Percentiles rank a stretch among this genome's conserved stretches.
Evolutionary conservation across 2,113 vertebrate genomes (phyloP).

Genomic region (Channa argus): DNA sequence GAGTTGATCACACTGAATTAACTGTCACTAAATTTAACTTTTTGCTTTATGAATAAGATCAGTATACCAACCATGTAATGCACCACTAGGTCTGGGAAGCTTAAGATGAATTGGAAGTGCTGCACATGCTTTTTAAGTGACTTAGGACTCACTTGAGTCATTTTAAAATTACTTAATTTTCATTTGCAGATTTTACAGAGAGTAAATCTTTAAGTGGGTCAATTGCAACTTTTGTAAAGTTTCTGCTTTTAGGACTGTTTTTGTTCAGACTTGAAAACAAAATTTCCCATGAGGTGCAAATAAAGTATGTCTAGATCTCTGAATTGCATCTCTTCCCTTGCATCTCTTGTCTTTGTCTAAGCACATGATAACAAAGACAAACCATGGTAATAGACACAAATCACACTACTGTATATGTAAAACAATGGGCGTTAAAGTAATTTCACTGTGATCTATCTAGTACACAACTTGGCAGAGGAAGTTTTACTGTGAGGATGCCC

Average conservation of each 20-base stretch:
- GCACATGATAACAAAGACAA: neutral
- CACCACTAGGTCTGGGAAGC: neutral
- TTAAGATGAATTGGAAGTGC: neutral
- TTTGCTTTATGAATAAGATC: constrained; percentile 1
- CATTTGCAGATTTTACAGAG: no score
- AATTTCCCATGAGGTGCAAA: no score
- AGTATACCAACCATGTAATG: neutral
- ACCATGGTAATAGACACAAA: neutral
- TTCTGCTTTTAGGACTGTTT: no score
- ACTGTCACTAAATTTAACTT: neutral
- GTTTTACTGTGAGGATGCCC: constrained; percentile 20
- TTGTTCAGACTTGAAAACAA: no score
- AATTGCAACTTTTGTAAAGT: no score
- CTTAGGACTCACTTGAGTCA: no score
- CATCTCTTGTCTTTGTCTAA: no score
- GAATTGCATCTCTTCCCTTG: neutral
- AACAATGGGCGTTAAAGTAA: constrained; percentile 5
- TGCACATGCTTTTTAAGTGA: no score
- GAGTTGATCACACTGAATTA: neutral
- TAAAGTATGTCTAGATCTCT: no score
- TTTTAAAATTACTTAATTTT: no score
- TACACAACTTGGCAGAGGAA: constrained; percentile 29
- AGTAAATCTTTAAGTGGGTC: no score
- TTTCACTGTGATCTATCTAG: constrained; percentile 6
- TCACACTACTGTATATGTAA: neutral